phyloP scores from a whole-genome alignment of 2,113 vertebrate species.

The Grammomys dolichurus region DNA sequence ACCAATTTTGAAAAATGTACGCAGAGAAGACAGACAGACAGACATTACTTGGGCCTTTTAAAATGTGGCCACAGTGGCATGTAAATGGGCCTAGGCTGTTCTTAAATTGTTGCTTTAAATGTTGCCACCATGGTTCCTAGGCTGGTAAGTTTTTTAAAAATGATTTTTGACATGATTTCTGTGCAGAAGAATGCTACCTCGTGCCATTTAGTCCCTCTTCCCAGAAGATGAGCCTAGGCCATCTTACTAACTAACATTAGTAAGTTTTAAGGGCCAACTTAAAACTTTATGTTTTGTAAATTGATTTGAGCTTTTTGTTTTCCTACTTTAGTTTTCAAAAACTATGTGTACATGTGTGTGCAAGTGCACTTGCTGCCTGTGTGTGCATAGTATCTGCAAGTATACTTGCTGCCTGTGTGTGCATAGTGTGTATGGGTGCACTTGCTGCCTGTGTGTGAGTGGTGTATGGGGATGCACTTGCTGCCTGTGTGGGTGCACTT shows the following conservation, averaged over 20 bases:
- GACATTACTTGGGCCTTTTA: slow-evolving; percentile 46
- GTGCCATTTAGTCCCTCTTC: not conserved
- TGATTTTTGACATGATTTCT: slow-evolving; percentile 18
- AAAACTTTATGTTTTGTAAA: not conserved
- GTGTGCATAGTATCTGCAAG: not conserved
- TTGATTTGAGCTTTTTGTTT: not conserved
- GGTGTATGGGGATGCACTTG: no score
- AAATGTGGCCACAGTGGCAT: slow-evolving; percentile 42
- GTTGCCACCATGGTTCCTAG: slow-evolving; percentile 28
- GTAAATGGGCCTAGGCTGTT: not conserved
- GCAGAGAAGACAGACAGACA: slow-evolving; percentile 50
- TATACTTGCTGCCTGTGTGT: not conserved
- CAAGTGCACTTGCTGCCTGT: not conserved
- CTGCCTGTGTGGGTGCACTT: not conserved
- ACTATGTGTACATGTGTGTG: no score
- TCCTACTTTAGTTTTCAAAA: not conserved
- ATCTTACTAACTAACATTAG: not conserved
- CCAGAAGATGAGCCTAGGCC: not conserved
- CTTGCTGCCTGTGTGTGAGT: no score
- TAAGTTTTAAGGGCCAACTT: not conserved
- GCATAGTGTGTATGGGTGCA: not conserved
- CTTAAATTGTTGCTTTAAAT: slow-evolving; percentile 51
- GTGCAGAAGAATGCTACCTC: not conserved
- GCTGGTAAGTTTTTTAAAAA: not conserved
- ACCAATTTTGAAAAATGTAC: not conserved